Conservation (phyloP, 2,797 vertebrate species). For the Vultur gryphus region DNA sequence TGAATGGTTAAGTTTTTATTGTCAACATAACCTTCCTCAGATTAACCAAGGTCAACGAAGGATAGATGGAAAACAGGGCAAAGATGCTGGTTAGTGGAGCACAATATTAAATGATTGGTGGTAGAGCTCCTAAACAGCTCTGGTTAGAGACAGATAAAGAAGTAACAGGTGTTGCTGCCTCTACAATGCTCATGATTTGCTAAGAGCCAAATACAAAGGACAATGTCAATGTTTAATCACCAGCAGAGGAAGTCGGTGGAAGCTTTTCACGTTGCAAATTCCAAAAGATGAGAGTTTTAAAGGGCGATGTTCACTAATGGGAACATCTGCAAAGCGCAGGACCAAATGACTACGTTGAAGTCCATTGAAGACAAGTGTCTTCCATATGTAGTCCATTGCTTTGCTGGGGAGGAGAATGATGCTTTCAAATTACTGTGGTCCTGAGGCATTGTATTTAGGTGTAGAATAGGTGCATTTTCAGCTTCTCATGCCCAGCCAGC, state of each 20-base stretch:
- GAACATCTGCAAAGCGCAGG: fast-evolving
- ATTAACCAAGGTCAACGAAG: neutral
- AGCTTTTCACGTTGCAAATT: neutral
- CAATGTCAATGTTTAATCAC: neutral
- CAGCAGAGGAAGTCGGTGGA: neutral
- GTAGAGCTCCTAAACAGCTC: neutral
- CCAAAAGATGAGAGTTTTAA: neutral
- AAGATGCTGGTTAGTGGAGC: neutral
- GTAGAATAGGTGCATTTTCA: neutral
- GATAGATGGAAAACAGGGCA: neutral
- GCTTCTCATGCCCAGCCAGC: too few relatives aligned
- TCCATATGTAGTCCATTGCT: neutral
- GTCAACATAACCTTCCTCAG: neutral
- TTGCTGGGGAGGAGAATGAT: neutral
- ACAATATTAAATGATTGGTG: neutral
- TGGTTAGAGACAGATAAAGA: neutral
- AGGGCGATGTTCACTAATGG: neutral
- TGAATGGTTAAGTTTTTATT: neutral
- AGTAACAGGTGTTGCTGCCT: neutral
- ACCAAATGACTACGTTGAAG: neutral
- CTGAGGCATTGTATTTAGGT: neutral
- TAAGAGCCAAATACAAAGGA: neutral
- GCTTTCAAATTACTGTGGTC: neutral
- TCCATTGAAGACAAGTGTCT: neutral
- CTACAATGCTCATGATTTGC: neutral